Conservation (phyloP, 2,797 vertebrate species). For the Petrocephalus schoutedeni region DNA sequence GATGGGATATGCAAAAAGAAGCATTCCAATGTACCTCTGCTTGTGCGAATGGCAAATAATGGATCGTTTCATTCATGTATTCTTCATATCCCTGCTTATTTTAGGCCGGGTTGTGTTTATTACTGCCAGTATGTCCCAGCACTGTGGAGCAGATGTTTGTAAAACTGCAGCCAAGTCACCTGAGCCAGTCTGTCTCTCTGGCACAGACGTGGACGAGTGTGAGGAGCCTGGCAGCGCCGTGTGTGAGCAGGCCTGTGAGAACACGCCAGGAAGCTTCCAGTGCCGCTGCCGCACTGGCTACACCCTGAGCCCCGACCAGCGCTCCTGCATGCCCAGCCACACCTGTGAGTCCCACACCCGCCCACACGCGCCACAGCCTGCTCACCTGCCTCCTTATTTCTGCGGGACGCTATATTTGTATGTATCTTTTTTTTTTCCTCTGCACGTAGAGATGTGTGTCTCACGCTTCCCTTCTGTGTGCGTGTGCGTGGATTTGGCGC, state of each 20-base stretch:
- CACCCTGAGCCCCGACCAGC: slow-evolving; percentile 57
- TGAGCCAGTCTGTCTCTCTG: not conserved
- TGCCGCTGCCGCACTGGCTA: slow-evolving; percentile 60
- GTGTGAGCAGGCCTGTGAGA: slow-evolving; percentile 68
- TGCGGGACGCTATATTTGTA: not conserved
- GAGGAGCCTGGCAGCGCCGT: slow-evolving; percentile 42
- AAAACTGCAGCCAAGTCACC: not conserved
- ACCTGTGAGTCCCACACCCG: slow-evolving; percentile 51
- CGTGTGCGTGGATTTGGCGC: slow-evolving; percentile 2
- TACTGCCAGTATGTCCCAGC: not conserved
- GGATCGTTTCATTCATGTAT: not conserved
- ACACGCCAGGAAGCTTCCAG: slow-evolving; percentile 63
- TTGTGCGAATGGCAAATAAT: not conserved
- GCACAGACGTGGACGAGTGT: slow-evolving; percentile 66
- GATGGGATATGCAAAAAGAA: not conserved
- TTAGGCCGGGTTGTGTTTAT: not conserved
- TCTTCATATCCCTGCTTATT: not conserved
- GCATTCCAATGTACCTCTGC: not conserved
- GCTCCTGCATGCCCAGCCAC: slow-evolving; percentile 56
- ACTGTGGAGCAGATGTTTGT: not conserved
- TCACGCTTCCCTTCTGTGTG: not conserved
- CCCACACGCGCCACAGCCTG: not conserved
- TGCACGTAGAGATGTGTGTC: not conserved
- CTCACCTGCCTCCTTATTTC: not conserved
- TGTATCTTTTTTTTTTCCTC: not conserved